phyloP scores from a whole-genome alignment of 1,140 invertebrate genomes.

The Cheumatopsyche charites region DNA sequence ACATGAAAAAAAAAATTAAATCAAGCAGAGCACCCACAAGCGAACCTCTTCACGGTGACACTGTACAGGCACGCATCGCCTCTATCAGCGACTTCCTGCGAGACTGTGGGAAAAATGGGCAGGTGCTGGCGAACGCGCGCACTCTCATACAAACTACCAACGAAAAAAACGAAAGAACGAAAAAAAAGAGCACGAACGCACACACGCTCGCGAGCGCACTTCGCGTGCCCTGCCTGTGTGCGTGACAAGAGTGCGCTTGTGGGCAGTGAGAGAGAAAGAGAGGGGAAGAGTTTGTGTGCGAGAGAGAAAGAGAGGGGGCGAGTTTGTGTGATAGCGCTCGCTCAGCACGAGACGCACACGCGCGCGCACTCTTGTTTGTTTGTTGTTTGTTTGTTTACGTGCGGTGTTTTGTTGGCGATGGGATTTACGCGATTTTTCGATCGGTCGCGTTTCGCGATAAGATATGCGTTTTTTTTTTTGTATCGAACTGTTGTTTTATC shows the following conservation, averaged over 20 bases:
- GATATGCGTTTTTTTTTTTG: too few relatives aligned
- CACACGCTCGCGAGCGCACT: slow-evolving; percentile 6
- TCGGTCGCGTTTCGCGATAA: too few relatives aligned
- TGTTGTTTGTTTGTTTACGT: slow-evolving; percentile 22
- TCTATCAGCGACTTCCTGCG: slow-evolving; percentile 46
- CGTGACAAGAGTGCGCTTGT: too few relatives aligned
- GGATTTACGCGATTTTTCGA: too few relatives aligned
- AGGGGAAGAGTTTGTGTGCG: too few relatives aligned
- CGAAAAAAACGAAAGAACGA: too few relatives aligned
- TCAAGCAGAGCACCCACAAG: slow-evolving; percentile 9
- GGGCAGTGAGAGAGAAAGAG: too few relatives aligned
- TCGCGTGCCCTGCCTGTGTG: too few relatives aligned
- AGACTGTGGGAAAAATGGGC: slow-evolving; percentile 45
- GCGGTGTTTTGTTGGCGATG: too few relatives aligned
- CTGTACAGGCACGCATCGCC: slow-evolving; percentile 40
- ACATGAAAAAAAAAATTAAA: slow-evolving; percentile 4
- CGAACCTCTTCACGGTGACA: background rate
- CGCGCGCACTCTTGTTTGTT: background rate
- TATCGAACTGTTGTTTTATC: too few relatives aligned
- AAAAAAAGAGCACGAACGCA: background rate
- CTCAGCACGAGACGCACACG: slow-evolving; percentile 15
- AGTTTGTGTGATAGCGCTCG: background rate
- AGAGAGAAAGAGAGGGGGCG: too few relatives aligned
- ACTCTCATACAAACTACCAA: background rate
- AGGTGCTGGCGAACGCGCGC: slow-evolving; percentile 37